phyloP scores from a whole-genome alignment of 2,113 vertebrate genomes.

The Chlamydotis undulata region DNA sequence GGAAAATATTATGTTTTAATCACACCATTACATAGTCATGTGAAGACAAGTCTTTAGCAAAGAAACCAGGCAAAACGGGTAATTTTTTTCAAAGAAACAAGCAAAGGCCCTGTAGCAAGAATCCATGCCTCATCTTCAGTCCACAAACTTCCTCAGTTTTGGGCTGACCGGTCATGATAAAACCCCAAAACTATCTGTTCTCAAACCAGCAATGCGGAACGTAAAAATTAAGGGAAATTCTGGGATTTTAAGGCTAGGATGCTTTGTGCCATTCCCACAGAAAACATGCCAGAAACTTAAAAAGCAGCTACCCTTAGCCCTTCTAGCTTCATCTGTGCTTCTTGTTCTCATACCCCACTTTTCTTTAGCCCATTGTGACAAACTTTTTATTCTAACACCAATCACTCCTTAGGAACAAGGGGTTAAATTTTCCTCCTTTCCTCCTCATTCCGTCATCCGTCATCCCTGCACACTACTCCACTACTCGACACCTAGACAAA shows the following conservation, averaged over 20 bases:
- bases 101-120: neutral
- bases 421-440: conserved; percentile 56
- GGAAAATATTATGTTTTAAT: conserved; percentile 55
- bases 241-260: neutral
- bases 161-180: neutral
- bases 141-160: neutral
- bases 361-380: neutral
- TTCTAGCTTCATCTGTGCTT: neutral
- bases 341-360: neutral
- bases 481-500: conserved; percentile 51
- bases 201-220: neutral
- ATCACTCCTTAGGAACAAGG: conserved; percentile 10
- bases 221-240: neutral
- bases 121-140: neutral
- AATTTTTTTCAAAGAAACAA: neutral
- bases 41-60: conserved; percentile 23
- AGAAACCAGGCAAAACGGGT: conserved; percentile 11
- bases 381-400: neutral
- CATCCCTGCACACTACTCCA: neutral
- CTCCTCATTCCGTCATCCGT: neutral
- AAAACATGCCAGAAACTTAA: neutral
- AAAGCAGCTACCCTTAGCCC: neutral
- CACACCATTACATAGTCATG: neutral
- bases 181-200: neutral
- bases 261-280: neutral